These are phyloP conservation scores for Poicephalus gulielmi DNA, from an alignment of 2,113 vertebrate species.

Conservation along the genomic window DNA sequence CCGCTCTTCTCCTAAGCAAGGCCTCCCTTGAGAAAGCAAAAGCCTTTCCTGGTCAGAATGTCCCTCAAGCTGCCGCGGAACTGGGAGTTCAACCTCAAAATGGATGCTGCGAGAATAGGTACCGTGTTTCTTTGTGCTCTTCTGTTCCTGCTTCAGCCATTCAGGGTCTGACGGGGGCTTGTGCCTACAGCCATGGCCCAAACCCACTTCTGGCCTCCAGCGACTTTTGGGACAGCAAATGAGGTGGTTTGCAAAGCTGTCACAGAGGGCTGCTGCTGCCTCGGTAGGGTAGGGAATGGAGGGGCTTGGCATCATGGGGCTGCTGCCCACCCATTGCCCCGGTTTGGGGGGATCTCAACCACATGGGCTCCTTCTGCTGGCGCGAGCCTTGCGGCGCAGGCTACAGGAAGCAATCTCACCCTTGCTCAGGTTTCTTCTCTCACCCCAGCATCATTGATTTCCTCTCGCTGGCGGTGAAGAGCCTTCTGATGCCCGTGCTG, in stretches of 20 bases:
- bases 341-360: background rate
- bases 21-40: background rate
- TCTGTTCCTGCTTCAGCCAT: background rate
- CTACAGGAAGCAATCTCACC: background rate
- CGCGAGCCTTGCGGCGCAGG: background rate
- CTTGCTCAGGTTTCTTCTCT: background rate
- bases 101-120: slow-evolving; percentile 89
- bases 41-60: slow-evolving; percentile 71
- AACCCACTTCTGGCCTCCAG: background rate
- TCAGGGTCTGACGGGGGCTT: fast-evolving
- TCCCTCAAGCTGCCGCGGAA: slow-evolving; percentile 92
- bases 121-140: background rate
- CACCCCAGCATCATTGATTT: background rate
- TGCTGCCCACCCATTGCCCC: background rate
- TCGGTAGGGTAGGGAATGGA: background rate
- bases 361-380: background rate
- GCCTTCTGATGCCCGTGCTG: fast-evolving
- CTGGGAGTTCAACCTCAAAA: slow-evolving; percentile 93
- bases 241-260: background rate
- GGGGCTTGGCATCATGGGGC: background rate
- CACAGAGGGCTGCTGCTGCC: background rate
- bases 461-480: background rate
- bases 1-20: background rate
- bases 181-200: background rate
- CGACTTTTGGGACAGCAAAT: background rate